Percentiles rank a stretch among this genome's conserved stretches.
Conservation (phyloP, 2,797 vertebrate species). For the Malurus splendens region DNA sequence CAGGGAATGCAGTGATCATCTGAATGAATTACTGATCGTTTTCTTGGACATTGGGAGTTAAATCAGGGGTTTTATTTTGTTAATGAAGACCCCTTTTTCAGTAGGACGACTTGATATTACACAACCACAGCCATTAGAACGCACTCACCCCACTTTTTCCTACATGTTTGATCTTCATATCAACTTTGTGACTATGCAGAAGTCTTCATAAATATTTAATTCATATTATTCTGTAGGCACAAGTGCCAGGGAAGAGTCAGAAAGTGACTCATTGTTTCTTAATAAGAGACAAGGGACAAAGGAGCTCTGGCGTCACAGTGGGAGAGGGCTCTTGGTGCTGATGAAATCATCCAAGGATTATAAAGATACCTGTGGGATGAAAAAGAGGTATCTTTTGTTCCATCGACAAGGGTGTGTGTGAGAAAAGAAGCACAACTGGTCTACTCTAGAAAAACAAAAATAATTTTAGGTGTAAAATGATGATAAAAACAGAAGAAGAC, state of each 20-base stretch:
- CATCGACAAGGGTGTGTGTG: background rate
- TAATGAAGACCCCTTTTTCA: background rate
- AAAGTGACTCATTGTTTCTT: slow-evolving; percentile 37
- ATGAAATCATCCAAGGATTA: background rate
- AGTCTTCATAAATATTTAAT: slow-evolving; percentile 40
- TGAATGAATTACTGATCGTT: background rate
- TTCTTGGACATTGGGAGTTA: background rate
- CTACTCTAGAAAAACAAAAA: background rate
- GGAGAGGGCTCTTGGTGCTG: background rate
- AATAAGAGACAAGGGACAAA: background rate
- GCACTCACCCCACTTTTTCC: background rate
- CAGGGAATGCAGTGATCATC: background rate
- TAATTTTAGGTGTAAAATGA: background rate
- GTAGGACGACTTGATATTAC: background rate
- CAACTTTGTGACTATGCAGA: background rate
- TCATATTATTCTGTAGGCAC: background rate
- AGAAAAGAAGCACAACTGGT: background rate
- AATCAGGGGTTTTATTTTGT: background rate
- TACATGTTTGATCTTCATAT: background rate
- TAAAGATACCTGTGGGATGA: background rate
- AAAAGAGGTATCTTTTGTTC: background rate
- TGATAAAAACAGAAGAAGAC: background rate
- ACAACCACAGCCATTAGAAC: background rate
- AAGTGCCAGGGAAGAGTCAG: background rate
- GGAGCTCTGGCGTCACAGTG: background rate